A percentile compares a stretch with the other conserved stretches of the same genome.
phyloP scores from a whole-genome alignment of 2,113 vertebrate species.

The Percina caprodes region DNA sequence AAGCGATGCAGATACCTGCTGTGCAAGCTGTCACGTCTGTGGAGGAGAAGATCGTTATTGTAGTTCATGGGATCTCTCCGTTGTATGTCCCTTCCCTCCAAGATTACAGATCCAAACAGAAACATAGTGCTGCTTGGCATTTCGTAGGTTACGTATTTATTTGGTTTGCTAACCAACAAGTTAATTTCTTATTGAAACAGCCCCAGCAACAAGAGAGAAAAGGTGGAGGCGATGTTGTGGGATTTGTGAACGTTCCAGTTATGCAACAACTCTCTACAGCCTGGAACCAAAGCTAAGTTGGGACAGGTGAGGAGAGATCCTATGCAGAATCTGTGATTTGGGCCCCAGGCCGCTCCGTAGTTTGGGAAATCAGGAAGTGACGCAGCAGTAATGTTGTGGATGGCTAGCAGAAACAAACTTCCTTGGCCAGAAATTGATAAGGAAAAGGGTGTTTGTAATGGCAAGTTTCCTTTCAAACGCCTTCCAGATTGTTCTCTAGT shows the following conservation, averaged over 20 bases:
- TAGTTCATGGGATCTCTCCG: not conserved
- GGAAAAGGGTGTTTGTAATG: no score
- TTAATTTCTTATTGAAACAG: no score
- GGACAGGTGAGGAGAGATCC: not conserved
- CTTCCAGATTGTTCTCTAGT: no score
- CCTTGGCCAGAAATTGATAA: no score
- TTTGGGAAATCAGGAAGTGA: no score
- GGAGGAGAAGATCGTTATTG: not conserved
- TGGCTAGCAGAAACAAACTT: no score
- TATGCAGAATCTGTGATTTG: not conserved
- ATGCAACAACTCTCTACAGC: not conserved
- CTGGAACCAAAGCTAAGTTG: not conserved
- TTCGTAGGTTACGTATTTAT: not conserved
- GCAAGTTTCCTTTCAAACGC: no score
- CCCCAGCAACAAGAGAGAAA: no score
- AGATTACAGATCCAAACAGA: not conserved
- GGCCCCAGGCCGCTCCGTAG: no score
- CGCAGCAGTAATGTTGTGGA: no score
- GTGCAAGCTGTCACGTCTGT: not conserved
- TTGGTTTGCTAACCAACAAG: constrained; percentile 17
- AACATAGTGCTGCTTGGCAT: not conserved
- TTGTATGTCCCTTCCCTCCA: not conserved
- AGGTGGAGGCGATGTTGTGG: not conserved
- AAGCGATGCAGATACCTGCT: no score
- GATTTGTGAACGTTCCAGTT: not conserved